These are phyloP conservation scores for Oncorhynchus mykiss DNA, from an alignment of 2,113 vertebrate species.

Conservation along the genomic window DNA sequence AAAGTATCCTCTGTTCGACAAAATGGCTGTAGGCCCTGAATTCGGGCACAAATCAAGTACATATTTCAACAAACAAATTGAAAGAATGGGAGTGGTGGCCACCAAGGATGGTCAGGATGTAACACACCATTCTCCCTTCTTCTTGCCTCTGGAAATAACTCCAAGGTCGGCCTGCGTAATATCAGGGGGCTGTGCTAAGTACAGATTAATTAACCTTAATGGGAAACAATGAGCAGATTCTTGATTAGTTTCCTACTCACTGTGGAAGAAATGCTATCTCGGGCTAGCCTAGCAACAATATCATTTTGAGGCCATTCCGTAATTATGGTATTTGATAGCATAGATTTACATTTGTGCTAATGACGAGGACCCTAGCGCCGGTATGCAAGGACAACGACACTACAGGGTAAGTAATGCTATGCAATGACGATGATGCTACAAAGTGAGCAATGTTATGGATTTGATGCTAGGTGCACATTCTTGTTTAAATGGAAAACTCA, in stretches of 20 bases:
- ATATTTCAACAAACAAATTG: conserved; percentile 9
- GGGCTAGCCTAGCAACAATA: conserved; percentile 10
- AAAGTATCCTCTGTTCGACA: neutral
- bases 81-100: conserved; percentile 7
- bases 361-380: no score
- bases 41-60: no score
- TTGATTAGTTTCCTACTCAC: conserved; percentile 8
- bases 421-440: neutral
- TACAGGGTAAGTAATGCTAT: neutral
- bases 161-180: conserved; percentile 56
- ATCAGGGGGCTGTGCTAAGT: conserved; percentile 49
- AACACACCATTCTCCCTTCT: conserved; percentile 16
- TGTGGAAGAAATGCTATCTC: conserved; percentile 16
- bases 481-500: no score
- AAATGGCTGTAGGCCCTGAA: no score
- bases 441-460: neutral
- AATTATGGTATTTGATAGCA: neutral
- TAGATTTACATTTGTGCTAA: neutral
- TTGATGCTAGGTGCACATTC: neutral
- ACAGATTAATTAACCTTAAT: conserved; percentile 64
- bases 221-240: conserved; percentile 48
- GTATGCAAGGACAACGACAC: no score
- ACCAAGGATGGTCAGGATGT: conserved; percentile 11
- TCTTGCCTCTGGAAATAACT: conserved; percentile 53
- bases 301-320: conserved; percentile 13